Evolutionary conservation across 2,113 vertebrate genomes (phyloP), one percentile per base, ranked within the genome.

Genomic region (Oxyruncus cristatus): DNA sequence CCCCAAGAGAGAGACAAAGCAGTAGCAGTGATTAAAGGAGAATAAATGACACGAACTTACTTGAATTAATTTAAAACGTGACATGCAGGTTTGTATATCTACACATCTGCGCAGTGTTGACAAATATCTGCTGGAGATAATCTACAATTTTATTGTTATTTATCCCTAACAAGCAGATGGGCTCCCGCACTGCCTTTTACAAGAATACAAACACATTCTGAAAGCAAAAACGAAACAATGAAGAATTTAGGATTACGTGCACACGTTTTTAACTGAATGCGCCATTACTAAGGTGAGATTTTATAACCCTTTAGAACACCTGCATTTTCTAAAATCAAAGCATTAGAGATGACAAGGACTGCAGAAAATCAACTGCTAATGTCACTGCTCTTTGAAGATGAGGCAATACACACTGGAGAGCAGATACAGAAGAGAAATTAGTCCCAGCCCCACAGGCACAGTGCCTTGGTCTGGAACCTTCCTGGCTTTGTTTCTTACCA

Each of bases 111-210:
- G 5, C 15, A 89, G 27, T 91, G 78, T 95, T 93, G 89, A 88
- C 22, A 96, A 97, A 94, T 72, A 94, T 78, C 81, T 66, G 67
- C 81, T 80, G 37, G 37, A 89, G 41, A 95, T 92, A 75, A 91
- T 50, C 53, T 66, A 85, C 44, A 61, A 65, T 82, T 93, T 92
- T 67, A 46, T 52, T 92, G 5, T 92, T 92, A 5, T 92, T 96
- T 95, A 94, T 49, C 74, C 42, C 67, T 92, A 93, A 88, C 74
- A 94, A 96, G 79, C 95, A 97, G 94, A 97, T 95, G 94, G 96
- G 74, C 42, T 92, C 80, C 85, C 20, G 71, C 42, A 41, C 11
- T 93, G 88, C 78, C 71, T 73, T 88, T 94, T 94, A 67, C 85
- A 80, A 46, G 46, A 94, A 39, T 9, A 82, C 32, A 92, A 96